phyloP scores from a whole-genome alignment of 2,888 invertebrate genomes.

The Leptopilina syphax region DNA sequence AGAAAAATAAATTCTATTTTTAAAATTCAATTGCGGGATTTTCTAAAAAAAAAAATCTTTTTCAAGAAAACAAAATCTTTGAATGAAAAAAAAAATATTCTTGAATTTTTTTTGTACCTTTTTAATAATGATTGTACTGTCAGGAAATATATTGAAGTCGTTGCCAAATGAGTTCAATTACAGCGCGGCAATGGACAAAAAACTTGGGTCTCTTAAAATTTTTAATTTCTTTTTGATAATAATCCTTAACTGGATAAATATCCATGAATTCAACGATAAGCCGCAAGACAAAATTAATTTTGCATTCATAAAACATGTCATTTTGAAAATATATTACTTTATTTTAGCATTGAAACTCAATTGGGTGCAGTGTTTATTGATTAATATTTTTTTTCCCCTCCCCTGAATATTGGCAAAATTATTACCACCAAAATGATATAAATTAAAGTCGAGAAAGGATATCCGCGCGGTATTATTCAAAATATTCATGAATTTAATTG shows the following conservation, averaged over 20 bases:
- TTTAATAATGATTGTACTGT: background rate
- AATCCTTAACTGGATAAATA: background rate
- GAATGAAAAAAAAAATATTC: background rate
- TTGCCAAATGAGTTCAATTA: slow-evolving; percentile 46
- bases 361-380: background rate
- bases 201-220: background rate
- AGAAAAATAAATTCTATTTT: no score
- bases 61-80: no score
- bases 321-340: slow-evolving; percentile 3
- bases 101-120: background rate
- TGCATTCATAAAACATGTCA: background rate
- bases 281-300: slow-evolving; percentile 38
- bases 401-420: background rate
- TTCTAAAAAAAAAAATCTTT: no score
- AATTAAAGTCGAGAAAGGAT: background rate
- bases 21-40: background rate
- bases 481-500: background rate
- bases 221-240: background rate
- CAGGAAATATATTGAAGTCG: slow-evolving; percentile 28
- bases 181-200: slow-evolving; percentile 31
- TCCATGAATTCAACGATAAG: slow-evolving; percentile 35
- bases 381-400: background rate
- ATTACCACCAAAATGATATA: background rate
- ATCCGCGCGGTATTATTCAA: background rate
- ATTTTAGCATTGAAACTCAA: background rate